Conservation (phyloP, 2,113 vertebrate species). For the Accipiter cooperii region DNA sequence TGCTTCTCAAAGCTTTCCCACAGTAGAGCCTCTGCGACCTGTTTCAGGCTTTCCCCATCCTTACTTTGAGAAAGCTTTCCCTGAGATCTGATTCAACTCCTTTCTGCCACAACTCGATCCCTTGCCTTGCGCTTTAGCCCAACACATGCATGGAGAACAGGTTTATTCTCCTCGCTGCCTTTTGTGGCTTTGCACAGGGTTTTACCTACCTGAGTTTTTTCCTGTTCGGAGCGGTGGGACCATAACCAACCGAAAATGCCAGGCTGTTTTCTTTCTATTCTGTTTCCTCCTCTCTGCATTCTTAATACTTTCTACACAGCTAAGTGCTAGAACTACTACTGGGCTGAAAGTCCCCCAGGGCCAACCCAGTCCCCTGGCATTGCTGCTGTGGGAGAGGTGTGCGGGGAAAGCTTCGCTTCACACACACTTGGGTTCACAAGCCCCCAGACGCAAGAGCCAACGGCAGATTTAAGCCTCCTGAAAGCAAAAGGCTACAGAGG, state of each 20-base stretch:
- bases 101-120: background rate
- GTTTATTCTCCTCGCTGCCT: background rate
- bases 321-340: rapidly evolving
- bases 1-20: background rate
- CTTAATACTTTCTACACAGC: background rate
- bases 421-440: rapidly evolving
- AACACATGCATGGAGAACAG: rapidly evolving
- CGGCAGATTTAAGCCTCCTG: background rate
- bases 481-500: background rate
- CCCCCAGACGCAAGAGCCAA: too few relatives aligned
- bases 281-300: background rate
- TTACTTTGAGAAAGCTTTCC: background rate
- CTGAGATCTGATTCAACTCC: background rate
- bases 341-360: background rate
- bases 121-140: background rate
- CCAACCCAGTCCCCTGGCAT: background rate
- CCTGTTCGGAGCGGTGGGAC: background rate
- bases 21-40: rapidly evolving
- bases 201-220: background rate
- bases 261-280: background rate
- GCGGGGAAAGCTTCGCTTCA: background rate
- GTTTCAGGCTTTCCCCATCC: background rate
- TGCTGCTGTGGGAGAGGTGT: rapidly evolving
- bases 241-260: rapidly evolving
- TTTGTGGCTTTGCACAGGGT: background rate